These are phyloP conservation scores for Zenarchopterus dispar DNA, from an alignment of 2,797 vertebrate species.

Conservation along the genomic window DNA sequence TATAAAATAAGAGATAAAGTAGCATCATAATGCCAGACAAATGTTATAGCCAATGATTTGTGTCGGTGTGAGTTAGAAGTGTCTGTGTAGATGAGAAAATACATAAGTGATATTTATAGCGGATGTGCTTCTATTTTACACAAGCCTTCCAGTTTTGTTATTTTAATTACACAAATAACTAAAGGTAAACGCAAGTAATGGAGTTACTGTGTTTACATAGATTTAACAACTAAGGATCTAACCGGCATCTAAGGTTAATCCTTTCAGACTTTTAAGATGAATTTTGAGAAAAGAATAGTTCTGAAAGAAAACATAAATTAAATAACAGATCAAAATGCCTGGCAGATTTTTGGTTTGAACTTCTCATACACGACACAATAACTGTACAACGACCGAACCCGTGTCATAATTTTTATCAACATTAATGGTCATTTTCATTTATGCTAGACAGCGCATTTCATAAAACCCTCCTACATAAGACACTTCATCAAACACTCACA, in stretches of 20 bases:
- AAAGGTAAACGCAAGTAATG: no score
- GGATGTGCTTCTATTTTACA: neutral
- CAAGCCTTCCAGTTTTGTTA: neutral
- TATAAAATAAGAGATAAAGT: neutral
- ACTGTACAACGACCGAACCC: neutral
- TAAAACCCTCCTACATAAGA: constrained; percentile 17
- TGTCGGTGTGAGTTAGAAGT: neutral
- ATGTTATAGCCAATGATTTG: neutral
- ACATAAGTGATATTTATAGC: neutral
- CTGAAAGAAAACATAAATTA: no score
- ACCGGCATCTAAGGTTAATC: no score
- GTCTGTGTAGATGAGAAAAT: neutral
- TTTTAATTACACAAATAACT: neutral
- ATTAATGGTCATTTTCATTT: constrained; percentile 48
- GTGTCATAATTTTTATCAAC: constrained; percentile 3
- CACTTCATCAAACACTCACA: neutral
- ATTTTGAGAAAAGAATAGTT: no score
- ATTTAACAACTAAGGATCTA: no score
- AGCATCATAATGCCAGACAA: no score
- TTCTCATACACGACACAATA: neutral
- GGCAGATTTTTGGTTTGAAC: neutral
- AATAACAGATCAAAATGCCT: neutral
- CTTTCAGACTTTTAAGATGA: no score
- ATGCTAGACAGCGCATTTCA: constrained; percentile 36
- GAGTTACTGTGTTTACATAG: no score